Evolutionary conservation across 2,113 vertebrate species (phyloP).

Genomic region (Platycercus adscitus): DNA sequence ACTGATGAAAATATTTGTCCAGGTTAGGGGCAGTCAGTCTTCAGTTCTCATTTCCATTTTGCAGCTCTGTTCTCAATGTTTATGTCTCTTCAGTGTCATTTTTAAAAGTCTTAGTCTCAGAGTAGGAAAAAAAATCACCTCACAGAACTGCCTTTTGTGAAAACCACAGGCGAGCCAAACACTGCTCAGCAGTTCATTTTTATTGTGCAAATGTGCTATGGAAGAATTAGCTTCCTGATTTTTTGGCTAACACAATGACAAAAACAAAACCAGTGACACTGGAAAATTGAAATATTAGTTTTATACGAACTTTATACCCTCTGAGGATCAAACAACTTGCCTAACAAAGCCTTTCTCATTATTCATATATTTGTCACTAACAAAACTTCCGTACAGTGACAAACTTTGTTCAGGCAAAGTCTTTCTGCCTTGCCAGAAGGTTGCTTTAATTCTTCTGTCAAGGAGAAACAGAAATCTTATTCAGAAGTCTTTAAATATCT

Average conservation of each 20-base stretch:
- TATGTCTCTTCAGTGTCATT: neutral
- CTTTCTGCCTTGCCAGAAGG: neutral
- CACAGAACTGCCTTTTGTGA: neutral
- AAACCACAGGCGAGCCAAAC: neutral
- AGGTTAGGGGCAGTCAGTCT: neutral
- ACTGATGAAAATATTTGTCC: neutral
- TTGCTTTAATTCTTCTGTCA: neutral
- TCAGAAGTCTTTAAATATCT: neutral
- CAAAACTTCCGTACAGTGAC: neutral
- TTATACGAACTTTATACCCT: neutral
- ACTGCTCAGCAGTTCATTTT: neutral
- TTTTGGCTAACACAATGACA: neutral
- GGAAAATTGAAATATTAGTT: neutral
- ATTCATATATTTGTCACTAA: neutral
- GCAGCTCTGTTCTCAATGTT: rapidly evolving
- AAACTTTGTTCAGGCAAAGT: neutral
- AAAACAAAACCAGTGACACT: neutral
- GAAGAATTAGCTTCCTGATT: neutral
- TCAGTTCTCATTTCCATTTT: neutral
- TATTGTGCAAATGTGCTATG: neutral
- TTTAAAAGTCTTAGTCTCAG: neutral
- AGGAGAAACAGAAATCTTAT: neutral
- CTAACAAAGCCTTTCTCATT: neutral
- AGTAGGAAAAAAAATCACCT: neutral
- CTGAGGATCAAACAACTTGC: neutral